Evolutionary conservation across 2,888 invertebrate genomes (phyloP).

Genomic region (Caenorhabditis afra): DNA sequence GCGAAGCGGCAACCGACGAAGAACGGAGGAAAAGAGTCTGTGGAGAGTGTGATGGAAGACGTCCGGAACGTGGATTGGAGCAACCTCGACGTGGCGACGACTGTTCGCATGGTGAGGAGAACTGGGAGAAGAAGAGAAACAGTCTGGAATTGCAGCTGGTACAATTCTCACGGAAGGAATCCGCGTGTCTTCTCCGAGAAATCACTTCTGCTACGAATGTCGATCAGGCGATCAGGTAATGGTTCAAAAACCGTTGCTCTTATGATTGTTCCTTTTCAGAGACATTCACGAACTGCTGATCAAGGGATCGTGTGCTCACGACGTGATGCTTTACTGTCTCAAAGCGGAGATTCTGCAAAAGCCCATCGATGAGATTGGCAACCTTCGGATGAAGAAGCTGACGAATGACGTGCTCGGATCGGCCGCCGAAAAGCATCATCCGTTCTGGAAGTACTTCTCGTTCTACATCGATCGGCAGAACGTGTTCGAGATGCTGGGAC

Average conservation of each 20-base stretch:
- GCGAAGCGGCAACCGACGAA: slow-evolving; percentile 1
- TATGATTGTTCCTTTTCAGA: not conserved
- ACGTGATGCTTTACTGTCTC: slow-evolving; percentile 40
- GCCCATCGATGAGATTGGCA: slow-evolving; percentile 53
- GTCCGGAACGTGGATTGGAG: slow-evolving; percentile 57
- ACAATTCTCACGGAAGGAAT: slow-evolving; percentile 57
- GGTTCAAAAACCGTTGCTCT: no score
- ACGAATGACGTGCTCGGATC: slow-evolving; percentile 42
- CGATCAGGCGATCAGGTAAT: slow-evolving; percentile 42
- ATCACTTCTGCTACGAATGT: slow-evolving; percentile 55
- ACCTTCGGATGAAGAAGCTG: slow-evolving; percentile 48
- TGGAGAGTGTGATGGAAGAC: slow-evolving; percentile 54
- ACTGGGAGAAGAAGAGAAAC: not conserved
- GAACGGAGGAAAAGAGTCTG: slow-evolving; percentile 29
- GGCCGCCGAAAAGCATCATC: slow-evolving; percentile 53
- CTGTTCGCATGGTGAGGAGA: slow-evolving; percentile 43
- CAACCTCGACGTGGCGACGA: slow-evolving; percentile 55
- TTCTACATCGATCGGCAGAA: slow-evolving; percentile 49
- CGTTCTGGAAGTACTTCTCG: slow-evolving; percentile 55
- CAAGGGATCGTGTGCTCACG: slow-evolving; percentile 47
- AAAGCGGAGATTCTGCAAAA: slow-evolving; percentile 49
- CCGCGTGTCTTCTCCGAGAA: slow-evolving; percentile 49
- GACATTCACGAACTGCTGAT: slow-evolving; percentile 54
- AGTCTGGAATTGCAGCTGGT: slow-evolving; percentile 23
- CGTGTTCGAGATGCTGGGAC: slow-evolving; percentile 48